These are phyloP conservation scores for Cosmia pyralina DNA, from an alignment of 2,888 invertebrate genomes.

Conservation along the genomic window DNA sequence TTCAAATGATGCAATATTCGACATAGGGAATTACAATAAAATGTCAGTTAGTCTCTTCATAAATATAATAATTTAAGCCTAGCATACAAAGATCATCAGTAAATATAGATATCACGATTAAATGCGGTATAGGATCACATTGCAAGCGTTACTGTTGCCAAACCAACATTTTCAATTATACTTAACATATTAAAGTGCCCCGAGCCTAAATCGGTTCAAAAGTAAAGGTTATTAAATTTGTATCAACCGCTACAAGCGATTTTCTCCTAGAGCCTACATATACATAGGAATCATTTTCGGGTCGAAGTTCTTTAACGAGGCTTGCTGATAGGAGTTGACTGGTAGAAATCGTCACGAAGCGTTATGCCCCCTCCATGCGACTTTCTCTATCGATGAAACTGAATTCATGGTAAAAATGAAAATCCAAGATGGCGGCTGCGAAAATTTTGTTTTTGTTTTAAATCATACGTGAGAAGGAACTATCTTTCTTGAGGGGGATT, in stretches of 20 bases:
- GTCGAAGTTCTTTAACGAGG: too few relatives aligned
- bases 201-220: too few relatives aligned
- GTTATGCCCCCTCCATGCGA: too few relatives aligned
- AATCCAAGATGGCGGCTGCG: too few relatives aligned
- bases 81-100: conserved; percentile 50
- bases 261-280: not conserved
- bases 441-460: too few relatives aligned
- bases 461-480: too few relatives aligned
- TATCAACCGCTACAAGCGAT: not conserved
- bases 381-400: too few relatives aligned
- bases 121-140: conserved; percentile 21
- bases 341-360: too few relatives aligned
- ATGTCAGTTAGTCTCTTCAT: conserved; percentile 34
- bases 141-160: conserved; percentile 10
- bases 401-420: too few relatives aligned
- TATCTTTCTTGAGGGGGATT: too few relatives aligned
- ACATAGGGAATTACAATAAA: conserved; percentile 34
- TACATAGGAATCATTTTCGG: too few relatives aligned
- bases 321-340: too few relatives aligned
- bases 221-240: not conserved
- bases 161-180: not conserved
- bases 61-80: conserved; percentile 65
- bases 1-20: conserved; percentile 4
- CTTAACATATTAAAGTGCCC: not conserved
- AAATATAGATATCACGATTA: conserved; percentile 55